Conservation (phyloP, 2,888 invertebrate species). For the Caenorhabditis sulstoni region DNA sequence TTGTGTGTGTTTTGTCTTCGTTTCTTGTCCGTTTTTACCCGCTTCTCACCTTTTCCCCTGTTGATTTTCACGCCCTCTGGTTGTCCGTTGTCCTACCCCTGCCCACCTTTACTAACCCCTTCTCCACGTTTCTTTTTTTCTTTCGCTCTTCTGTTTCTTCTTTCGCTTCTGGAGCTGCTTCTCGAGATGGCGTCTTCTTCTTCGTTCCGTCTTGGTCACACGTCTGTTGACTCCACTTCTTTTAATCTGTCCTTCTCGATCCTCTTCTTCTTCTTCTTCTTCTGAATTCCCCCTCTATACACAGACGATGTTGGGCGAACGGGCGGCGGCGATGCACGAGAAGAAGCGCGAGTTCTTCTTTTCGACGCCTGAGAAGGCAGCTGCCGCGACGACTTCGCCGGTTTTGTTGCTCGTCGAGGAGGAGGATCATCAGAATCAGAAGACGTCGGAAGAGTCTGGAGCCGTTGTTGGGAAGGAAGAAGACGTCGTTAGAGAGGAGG, state of each 20-base stretch:
- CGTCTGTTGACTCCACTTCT: constrained; percentile 27
- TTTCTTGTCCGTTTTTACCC: not conserved
- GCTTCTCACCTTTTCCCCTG: no score
- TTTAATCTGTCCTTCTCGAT: constrained; percentile 24
- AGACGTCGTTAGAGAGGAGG: constrained; percentile 44
- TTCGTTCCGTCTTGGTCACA: constrained; percentile 15
- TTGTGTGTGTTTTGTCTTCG: not conserved
- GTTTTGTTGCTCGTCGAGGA: constrained; percentile 20
- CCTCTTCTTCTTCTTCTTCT: constrained; percentile 15
- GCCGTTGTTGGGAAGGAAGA: constrained; percentile 11
- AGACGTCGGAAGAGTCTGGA: not conserved
- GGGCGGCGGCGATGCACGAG: constrained; percentile 57
- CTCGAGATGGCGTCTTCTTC: not conserved
- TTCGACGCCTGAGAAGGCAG: constrained; percentile 58
- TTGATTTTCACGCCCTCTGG: not conserved
- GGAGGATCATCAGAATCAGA: constrained; percentile 4
- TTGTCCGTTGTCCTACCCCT: not conserved
- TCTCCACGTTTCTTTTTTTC: constrained; percentile 10
- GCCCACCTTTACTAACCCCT: not conserved
- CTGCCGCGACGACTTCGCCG: constrained; percentile 12
- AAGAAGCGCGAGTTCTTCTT: constrained; percentile 64
- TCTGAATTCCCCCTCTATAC: constrained; percentile 3
- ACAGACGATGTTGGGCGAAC: constrained; percentile 39
- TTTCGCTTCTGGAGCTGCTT: not conserved
- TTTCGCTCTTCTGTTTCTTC: constrained; percentile 9